A percentile compares a stretch with the other conserved stretches of the same genome.
phyloP scores from a whole-genome alignment of 2,888 invertebrate genomes.

The Nasonovia ribisnigri region DNA sequence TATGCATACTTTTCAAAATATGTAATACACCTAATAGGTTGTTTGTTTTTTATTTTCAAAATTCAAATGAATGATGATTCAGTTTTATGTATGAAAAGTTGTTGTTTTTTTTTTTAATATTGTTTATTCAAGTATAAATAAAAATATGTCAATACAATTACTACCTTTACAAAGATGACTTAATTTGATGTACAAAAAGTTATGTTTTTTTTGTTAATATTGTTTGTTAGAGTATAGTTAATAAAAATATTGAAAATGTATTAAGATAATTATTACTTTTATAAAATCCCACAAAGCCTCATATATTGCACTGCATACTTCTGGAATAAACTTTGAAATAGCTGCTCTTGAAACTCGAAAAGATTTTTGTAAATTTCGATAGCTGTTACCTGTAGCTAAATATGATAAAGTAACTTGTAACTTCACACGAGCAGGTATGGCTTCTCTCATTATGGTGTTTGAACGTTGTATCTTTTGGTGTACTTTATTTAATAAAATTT shows the following conservation, averaged over 20 bases:
- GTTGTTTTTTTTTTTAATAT: not conserved
- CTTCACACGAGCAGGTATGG: no score
- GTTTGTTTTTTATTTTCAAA: constrained; percentile 12
- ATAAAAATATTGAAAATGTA: not conserved
- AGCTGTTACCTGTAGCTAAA: constrained; percentile 17
- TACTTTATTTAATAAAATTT: constrained; percentile 14
- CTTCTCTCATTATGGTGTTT: not conserved
- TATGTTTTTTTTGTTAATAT: constrained; percentile 9
- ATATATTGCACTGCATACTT: not conserved
- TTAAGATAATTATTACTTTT: constrained; percentile 18
- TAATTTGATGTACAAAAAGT: constrained; percentile 12
- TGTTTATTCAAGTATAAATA: not conserved
- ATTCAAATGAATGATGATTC: not conserved
- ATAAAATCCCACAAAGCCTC: not conserved
- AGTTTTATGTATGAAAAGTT: not conserved
- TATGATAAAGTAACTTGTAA: constrained; percentile 7
- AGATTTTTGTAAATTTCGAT: not conserved
- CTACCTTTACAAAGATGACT: constrained; percentile 12
- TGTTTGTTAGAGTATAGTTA: not conserved
- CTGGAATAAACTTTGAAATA: constrained; percentile 20
- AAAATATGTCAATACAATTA: constrained; percentile 12
- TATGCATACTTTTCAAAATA: not conserved
- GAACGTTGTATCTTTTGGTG: constrained; percentile 20
- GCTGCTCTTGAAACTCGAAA: constrained; percentile 17
- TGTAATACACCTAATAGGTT: not conserved